phyloP scores from a whole-genome alignment of 2,888 invertebrate species.

The Sepiola atlantica region DNA sequence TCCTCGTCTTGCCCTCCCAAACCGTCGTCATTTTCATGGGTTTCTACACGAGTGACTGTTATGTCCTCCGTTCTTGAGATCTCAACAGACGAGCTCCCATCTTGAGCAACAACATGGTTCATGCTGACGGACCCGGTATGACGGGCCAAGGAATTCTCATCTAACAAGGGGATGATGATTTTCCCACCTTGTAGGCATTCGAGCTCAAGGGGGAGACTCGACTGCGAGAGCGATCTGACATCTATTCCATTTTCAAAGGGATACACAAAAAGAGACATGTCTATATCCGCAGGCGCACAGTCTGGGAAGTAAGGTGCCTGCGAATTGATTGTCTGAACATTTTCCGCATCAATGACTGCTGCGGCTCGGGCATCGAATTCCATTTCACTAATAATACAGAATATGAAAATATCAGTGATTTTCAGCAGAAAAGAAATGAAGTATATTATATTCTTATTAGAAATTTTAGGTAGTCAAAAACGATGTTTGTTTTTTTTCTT shows the following conservation, averaged over 20 bases:
- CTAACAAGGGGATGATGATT: background rate
- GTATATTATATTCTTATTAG: too few relatives aligned
- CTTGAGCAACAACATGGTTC: background rate
- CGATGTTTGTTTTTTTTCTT: too few relatives aligned
- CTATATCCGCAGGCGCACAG: background rate
- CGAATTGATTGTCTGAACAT: background rate
- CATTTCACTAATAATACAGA: constrained; percentile 6
- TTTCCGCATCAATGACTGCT: constrained; percentile 16
- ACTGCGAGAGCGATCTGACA: background rate
- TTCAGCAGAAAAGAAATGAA: background rate
- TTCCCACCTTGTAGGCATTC: background rate
- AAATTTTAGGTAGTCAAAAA: too few relatives aligned
- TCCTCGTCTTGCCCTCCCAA: background rate
- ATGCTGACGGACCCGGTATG: background rate
- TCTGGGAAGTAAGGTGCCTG: background rate
- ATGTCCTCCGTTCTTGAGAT: background rate
- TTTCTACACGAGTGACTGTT: background rate
- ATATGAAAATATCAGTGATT: background rate
- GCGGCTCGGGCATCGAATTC: background rate
- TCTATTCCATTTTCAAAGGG: background rate
- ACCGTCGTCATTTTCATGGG: background rate
- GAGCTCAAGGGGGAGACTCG: background rate
- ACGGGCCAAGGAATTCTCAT: background rate
- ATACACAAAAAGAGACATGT: background rate
- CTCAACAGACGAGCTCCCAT: background rate